Evolutionary conservation across 2,113 vertebrate species (phyloP).

Genomic region (Syngnathus scovelli): DNA sequence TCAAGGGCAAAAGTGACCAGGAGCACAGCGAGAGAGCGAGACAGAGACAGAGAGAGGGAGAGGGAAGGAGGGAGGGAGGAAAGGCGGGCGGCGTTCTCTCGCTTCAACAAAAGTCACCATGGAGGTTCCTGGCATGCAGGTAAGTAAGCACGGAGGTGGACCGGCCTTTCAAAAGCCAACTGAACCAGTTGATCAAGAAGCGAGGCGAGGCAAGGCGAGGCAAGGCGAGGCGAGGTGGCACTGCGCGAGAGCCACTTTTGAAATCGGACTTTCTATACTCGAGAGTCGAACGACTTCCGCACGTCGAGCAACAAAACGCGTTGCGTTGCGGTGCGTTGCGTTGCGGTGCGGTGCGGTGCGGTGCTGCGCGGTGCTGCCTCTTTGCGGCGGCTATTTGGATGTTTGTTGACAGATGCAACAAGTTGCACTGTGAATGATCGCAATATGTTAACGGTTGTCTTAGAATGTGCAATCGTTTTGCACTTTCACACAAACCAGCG

Average conservation of each 20-base stretch:
- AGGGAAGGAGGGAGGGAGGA: constrained; percentile 23
- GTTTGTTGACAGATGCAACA: background rate
- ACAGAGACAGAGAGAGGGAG: no score
- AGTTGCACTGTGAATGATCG: background rate
- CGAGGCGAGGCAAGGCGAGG: no score
- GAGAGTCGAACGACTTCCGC: background rate
- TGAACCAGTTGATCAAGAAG: background rate
- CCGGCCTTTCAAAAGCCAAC: background rate
- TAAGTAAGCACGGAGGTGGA: constrained; percentile 55
- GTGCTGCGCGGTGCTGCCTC: background rate
- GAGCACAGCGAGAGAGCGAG: background rate
- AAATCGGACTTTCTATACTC: background rate
- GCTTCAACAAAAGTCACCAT: constrained; percentile 45
- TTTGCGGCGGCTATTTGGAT: background rate
- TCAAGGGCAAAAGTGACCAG: constrained; percentile 17
- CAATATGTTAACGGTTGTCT: background rate
- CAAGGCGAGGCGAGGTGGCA: no score
- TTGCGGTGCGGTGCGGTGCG: background rate
- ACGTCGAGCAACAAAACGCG: background rate
- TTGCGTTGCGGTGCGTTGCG: background rate
- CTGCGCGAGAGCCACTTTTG: constrained; percentile 11
- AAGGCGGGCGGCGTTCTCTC: constrained; percentile 32
- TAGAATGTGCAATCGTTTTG: background rate
- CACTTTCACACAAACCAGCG: background rate
- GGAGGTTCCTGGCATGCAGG: constrained; percentile 70